These are phyloP conservation scores for Thaumatotibia leucotreta DNA, from an alignment of 1,140 invertebrate genomes.

Conservation along the genomic window DNA sequence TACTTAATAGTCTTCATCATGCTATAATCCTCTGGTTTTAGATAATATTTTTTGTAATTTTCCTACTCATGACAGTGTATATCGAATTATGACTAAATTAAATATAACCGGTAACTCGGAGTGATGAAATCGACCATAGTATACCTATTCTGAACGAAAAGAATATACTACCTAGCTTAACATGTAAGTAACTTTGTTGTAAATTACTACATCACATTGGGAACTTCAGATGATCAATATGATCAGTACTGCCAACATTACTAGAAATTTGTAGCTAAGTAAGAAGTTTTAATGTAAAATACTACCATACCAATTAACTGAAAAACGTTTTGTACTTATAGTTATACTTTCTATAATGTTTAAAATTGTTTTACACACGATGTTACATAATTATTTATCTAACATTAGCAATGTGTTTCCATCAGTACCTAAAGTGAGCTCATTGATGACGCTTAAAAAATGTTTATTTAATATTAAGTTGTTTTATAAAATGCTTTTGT, in stretches of 20 bases:
- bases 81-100: neutral
- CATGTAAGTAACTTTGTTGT: conserved; percentile 52
- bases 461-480: conserved; percentile 2
- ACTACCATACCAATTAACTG: conserved; percentile 44
- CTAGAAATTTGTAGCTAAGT: conserved; percentile 60
- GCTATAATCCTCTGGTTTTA: neutral
- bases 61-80: neutral
- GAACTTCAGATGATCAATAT: conserved; percentile 54
- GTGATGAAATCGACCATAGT: conserved; percentile 47
- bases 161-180: conserved; percentile 44
- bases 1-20: no score
- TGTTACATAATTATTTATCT: conserved; percentile 25
- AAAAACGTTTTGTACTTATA: conserved; percentile 59
- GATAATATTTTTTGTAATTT: neutral
- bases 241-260: conserved; percentile 63
- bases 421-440: conserved; percentile 25
- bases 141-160: conserved; percentile 40
- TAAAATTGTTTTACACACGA: conserved; percentile 20
- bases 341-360: conserved; percentile 32
- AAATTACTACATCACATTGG: conserved; percentile 43
- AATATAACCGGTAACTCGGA: neutral
- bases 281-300: conserved; percentile 61
- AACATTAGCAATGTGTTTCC: conserved; percentile 25
- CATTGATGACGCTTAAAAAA: conserved; percentile 33
- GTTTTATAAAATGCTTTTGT: neutral